These are phyloP conservation scores for Tuberolachnus salignus DNA, from an alignment of 2,888 invertebrate species.

Conservation along the genomic window DNA sequence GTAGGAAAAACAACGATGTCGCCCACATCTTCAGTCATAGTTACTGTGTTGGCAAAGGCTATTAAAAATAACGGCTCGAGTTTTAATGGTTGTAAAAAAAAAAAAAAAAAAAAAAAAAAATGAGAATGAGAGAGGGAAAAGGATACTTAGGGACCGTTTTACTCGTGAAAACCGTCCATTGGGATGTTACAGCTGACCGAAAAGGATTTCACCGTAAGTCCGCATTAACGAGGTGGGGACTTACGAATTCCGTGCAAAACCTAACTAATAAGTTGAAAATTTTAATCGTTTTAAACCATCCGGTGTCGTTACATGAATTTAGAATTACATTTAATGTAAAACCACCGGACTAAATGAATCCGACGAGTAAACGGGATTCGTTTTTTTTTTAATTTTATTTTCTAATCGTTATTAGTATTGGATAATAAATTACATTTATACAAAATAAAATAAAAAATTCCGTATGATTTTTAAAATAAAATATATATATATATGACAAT, in stretches of 20 bases:
- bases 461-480: too few relatives aligned
- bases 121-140: background rate
- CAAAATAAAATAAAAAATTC: too few relatives aligned
- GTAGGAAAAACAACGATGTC: slow-evolving; percentile 39
- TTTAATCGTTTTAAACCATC: slow-evolving; percentile 44
- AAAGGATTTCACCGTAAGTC: slow-evolving; percentile 49
- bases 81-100: slow-evolving; percentile 47
- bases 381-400: background rate
- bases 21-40: background rate
- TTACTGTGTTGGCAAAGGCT: slow-evolving; percentile 28
- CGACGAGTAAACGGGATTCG: background rate
- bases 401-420: too few relatives aligned
- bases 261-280: slow-evolving; percentile 52
- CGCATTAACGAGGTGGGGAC: slow-evolving; percentile 48
- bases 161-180: slow-evolving; percentile 37
- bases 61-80: slow-evolving; percentile 53
- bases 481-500: too few relatives aligned
- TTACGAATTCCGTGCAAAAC: slow-evolving; percentile 32
- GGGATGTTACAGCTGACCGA: slow-evolving; percentile 49
- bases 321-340: slow-evolving; percentile 30
- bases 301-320: slow-evolving; percentile 27
- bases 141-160: slow-evolving; percentile 30
- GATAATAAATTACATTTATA: too few relatives aligned
- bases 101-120: slow-evolving; percentile 1
- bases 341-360: background rate